Base-by-base conservation (phyloP, 2,797 vertebrate genomes). In the Gallinago stenura region DNA sequence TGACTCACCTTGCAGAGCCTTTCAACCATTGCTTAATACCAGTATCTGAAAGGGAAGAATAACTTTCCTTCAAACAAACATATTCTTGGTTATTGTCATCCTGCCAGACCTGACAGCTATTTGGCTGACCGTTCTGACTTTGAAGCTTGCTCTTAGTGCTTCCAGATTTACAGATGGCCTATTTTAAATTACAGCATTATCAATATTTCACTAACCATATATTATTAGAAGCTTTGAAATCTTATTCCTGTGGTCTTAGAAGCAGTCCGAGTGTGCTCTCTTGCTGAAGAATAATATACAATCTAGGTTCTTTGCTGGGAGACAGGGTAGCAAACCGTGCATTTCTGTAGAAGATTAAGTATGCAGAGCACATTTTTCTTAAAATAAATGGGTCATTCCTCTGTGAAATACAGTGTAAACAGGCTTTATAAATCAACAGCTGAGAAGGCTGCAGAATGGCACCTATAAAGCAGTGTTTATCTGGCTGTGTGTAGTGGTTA, bases 351-450 rank as follows among this genome's bases (percentile, higher is more conserved):
- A 72, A 76, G 30, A 62, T 80, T 28, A 73, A 57, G 61, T 0
- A 21, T 91, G 68, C 93, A 73, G 21, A 65, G 75, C 91, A 83
- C 60, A 2, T 57, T 66, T 85, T 91, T 77, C 46, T 60, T 80
- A n/a, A 84, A 94, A 75, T 53, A 92, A 95, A 50, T 89, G 57
- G 76, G 93, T 90, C 79, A 31, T 77, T 91, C 60, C 82, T 80
- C 51, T 92, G 61, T 84, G 71, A 91, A 92, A 80, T 77, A 6
- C 71, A 50, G 51, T 65, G 56, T 80, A 56, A 89, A 61, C 45
- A 80, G 60, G 35, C 83, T 92, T 89, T 93, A 6, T 73, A 83
- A 89, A 70, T 46, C 10, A 69, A 7, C 22, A 89, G 60, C 78
- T 70, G 81, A 87, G 78, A 65, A 57, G 31, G 70, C 81, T 92